phyloP scores from a whole-genome alignment of 2,888 invertebrate genomes.

The Chelonus formosanus region DNA sequence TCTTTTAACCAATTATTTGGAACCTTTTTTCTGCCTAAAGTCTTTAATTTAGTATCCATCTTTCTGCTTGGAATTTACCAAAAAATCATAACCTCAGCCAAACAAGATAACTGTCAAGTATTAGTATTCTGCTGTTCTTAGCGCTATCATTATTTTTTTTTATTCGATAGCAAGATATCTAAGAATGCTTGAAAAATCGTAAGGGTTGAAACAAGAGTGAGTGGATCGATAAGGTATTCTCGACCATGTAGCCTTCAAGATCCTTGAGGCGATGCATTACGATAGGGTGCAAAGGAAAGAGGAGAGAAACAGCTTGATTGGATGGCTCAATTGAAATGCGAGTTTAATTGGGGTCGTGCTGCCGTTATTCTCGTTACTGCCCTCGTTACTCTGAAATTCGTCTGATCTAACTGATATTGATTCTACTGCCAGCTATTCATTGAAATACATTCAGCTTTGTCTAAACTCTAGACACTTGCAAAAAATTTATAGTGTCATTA shows the following conservation, averaged over 20 bases:
- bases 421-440: slow-evolving; percentile 11
- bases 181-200: background rate
- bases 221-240: background rate
- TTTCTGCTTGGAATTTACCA: slow-evolving; percentile 44
- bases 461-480: background rate
- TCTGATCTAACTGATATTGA: slow-evolving; percentile 22
- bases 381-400: slow-evolving; percentile 37
- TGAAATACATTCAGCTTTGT: slow-evolving; percentile 16
- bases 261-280: slow-evolving; percentile 23
- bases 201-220: background rate
- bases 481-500: background rate
- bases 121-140: no score
- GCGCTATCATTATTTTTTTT: no score
- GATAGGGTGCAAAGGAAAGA: slow-evolving; percentile 21
- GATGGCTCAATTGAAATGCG: slow-evolving; percentile 42
- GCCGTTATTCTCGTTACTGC: slow-evolving; percentile 42
- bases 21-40: slow-evolving; percentile 59
- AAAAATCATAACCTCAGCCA: background rate
- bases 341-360: slow-evolving; percentile 43
- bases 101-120: no score
- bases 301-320: slow-evolving; percentile 32
- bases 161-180: no score
- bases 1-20: slow-evolving; percentile 57
- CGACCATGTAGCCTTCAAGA: slow-evolving; percentile 1
- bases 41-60: slow-evolving; percentile 64